Conservation (phyloP, 2,888 invertebrate genomes). For the Heteromurus nitidus region DNA sequence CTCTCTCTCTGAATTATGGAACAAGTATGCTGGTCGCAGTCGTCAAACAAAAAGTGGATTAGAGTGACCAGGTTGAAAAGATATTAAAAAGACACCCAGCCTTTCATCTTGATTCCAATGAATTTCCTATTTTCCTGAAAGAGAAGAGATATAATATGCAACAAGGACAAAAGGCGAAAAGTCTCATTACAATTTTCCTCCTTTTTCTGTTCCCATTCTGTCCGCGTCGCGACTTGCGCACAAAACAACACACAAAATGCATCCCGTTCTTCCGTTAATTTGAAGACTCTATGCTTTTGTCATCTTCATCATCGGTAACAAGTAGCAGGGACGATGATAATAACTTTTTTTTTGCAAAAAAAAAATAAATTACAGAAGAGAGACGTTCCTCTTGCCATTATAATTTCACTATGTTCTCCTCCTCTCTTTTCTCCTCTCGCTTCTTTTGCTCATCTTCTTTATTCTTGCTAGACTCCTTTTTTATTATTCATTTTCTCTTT, state of each 20-base stretch:
- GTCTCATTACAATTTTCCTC: conserved; percentile 6
- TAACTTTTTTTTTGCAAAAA: conserved; percentile 41
- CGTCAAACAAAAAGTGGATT: no score
- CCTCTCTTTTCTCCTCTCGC: conserved; percentile 18
- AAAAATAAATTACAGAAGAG: conserved; percentile 33
- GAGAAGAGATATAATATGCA: no score
- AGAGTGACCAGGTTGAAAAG: background rate
- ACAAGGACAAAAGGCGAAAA: background rate
- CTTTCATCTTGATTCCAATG: background rate
- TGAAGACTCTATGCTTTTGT: conserved; percentile 1
- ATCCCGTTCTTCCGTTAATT: conserved; percentile 15
- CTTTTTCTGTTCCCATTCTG: no score
- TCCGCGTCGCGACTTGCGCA: no score
- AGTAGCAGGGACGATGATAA: no score
- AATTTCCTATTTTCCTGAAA: background rate
- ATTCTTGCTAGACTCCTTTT: conserved; percentile 19
- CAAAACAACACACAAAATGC: background rate
- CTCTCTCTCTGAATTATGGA: conserved; percentile 4
- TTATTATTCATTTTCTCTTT: conserved; percentile 44
- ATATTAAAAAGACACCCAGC: background rate
- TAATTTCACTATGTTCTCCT: no score
- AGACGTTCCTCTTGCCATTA: conserved; percentile 22
- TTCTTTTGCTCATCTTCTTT: conserved; percentile 44
- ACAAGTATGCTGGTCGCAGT: no score
- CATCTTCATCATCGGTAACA: conserved; percentile 14